Evolutionary conservation across 2,113 vertebrate species (phyloP).

Genomic region (Phycodurus eques): DNA sequence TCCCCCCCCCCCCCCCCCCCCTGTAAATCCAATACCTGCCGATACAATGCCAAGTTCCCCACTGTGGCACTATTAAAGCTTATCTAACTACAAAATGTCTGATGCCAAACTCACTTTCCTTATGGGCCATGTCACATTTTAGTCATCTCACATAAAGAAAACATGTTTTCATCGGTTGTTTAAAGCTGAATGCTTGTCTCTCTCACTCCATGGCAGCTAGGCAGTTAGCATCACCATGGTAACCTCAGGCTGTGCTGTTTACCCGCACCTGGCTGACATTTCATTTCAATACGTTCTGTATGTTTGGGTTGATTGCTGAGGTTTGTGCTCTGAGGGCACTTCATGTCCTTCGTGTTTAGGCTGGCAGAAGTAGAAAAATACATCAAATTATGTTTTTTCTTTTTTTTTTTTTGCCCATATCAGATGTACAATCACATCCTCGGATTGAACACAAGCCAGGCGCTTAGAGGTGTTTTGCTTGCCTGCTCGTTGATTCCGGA

Average conservation of each 20-base stretch:
- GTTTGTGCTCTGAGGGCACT: constrained; percentile 1
- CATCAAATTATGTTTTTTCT: background rate
- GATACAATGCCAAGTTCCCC: too few species aligned
- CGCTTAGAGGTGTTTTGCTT: background rate
- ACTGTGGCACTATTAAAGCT: too few species aligned
- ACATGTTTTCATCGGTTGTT: background rate
- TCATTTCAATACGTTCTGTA: background rate
- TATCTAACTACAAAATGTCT: background rate
- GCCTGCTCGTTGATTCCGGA: constrained; percentile 3
- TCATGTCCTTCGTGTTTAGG: background rate
- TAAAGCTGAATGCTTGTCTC: background rate
- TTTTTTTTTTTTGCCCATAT: background rate
- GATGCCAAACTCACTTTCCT: background rate
- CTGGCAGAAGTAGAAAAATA: background rate
- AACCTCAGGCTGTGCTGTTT: background rate
- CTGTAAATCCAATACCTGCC: too few species aligned
- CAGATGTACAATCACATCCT: background rate
- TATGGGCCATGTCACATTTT: background rate
- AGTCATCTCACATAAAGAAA: background rate
- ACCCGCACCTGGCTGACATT: background rate
- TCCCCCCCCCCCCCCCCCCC: too few species aligned
- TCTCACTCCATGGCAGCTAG: background rate
- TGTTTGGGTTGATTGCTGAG: background rate
- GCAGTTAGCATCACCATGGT: background rate
- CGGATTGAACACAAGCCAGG: constrained; percentile 1